Conservation (phyloP, 2,888 invertebrate genomes). For the Rhamnusium bicolor region DNA sequence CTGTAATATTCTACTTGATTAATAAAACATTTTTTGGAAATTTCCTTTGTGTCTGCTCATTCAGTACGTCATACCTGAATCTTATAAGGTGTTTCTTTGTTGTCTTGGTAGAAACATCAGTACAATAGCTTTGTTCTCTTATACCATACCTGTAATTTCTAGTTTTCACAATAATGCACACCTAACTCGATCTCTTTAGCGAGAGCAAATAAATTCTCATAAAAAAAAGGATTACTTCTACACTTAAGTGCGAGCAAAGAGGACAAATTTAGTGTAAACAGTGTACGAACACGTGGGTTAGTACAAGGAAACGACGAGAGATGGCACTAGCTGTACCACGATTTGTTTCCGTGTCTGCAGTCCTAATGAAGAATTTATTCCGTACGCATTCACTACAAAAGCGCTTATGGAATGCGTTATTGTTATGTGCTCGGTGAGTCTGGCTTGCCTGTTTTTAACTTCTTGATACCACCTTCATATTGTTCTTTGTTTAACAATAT, state of each 20-base stretch:
- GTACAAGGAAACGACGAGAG: background rate
- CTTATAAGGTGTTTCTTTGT: background rate
- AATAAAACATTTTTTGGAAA: too few relatives aligned
- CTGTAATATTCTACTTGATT: too few relatives aligned
- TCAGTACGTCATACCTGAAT: background rate
- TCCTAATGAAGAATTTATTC: conserved; percentile 31
- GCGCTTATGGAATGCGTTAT: conserved; percentile 29
- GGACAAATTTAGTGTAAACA: background rate
- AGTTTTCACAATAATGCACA: too few relatives aligned
- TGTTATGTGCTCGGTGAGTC: background rate
- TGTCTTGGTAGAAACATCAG: background rate
- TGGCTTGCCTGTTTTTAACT: background rate
- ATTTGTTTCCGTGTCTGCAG: conserved; percentile 14
- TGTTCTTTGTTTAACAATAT: too few relatives aligned
- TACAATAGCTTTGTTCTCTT: too few relatives aligned
- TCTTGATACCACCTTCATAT: background rate
- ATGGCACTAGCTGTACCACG: conserved; percentile 24
- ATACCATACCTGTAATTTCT: too few relatives aligned
- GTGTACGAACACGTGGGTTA: conserved; percentile 21
- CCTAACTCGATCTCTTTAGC: too few relatives aligned
- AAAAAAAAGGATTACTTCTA: too few relatives aligned
- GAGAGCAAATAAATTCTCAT: too few relatives aligned
- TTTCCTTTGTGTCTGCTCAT: background rate
- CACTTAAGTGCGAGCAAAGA: too few relatives aligned
- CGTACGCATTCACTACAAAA: conserved; percentile 22